Evolutionary conservation across 2,113 vertebrate genomes (phyloP).

Genomic region (Siphamia tubifer): DNA sequence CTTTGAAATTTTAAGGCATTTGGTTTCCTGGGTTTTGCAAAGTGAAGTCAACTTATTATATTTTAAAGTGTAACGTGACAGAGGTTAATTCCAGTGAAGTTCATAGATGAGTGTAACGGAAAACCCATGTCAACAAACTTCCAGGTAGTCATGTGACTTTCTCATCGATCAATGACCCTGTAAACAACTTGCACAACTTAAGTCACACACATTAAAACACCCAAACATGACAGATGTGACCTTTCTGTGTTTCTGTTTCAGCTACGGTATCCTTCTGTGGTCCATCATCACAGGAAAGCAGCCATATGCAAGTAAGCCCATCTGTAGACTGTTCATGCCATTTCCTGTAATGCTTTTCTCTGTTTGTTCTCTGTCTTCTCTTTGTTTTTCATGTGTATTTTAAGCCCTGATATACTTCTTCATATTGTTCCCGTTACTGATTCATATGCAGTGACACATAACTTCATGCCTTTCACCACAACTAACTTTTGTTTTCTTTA

Average conservation of each 20-base stretch:
- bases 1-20: too few relatives aligned
- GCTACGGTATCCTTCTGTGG: conserved; percentile 77
- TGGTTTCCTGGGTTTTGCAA: too few relatives aligned
- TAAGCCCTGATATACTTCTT: not conserved
- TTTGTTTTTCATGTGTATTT: not conserved
- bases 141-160: not conserved
- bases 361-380: not conserved
- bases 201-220: not conserved
- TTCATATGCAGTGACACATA: not conserved
- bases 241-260: conserved; percentile 34
- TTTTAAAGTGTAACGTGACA: not conserved
- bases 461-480: too few relatives aligned
- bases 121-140: not conserved
- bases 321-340: not conserved
- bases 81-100: not conserved
- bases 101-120: not conserved
- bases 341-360: not conserved
- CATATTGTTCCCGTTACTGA: not conserved
- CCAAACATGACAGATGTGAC: too few relatives aligned
- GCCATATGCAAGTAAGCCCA: conserved; percentile 69
- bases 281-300: conserved; percentile 69
- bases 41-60: too few relatives aligned
- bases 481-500: too few relatives aligned
- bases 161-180: not conserved
- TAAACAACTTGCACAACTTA: not conserved